These are phyloP conservation scores for Lindbergichthys nudifrons DNA, from an alignment of 2,797 vertebrate genomes.

Conservation along the genomic window DNA sequence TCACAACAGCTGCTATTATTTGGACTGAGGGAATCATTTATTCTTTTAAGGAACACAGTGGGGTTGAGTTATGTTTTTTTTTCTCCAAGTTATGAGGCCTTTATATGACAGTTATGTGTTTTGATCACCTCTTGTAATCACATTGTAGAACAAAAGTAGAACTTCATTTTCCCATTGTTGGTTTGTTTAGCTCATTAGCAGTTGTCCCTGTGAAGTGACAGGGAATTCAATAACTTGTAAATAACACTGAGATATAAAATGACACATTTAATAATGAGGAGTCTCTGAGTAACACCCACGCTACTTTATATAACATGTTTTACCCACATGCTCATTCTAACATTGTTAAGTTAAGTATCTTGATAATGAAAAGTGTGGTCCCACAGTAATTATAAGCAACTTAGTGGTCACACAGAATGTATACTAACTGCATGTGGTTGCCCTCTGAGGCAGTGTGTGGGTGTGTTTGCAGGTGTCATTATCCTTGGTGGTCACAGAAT, in stretches of 20 bases:
- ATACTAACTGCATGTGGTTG: conserved; percentile 44
- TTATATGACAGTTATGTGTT: background rate
- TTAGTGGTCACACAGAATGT: conserved; percentile 27
- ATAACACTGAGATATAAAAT: conserved; percentile 20
- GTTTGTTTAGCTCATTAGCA: conserved; percentile 20
- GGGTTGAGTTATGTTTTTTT: background rate
- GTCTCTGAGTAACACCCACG: conserved; percentile 17
- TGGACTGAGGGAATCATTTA: conserved; percentile 31
- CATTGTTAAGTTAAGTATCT: conserved; percentile 38
- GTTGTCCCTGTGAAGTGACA: background rate
- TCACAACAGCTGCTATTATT: conserved; percentile 35
- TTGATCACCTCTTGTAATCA: conserved; percentile 7
- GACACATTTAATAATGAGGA: conserved; percentile 13
- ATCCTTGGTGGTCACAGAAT: conserved; percentile 35
- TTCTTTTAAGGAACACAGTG: conserved; percentile 28
- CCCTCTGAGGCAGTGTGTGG: conserved; percentile 27
- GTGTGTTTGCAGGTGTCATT: conserved; percentile 42
- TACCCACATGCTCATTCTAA: conserved; percentile 16
- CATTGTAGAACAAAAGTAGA: background rate
- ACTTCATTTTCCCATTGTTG: conserved; percentile 6
- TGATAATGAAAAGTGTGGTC: conserved; percentile 45
- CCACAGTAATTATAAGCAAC: conserved; percentile 43
- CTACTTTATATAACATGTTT: conserved; percentile 16
- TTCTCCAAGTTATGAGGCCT: background rate
- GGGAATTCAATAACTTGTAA: conserved; percentile 3